These are phyloP conservation scores for Phengaris arion DNA, from an alignment of 2,888 invertebrate species.

Conservation along the genomic window DNA sequence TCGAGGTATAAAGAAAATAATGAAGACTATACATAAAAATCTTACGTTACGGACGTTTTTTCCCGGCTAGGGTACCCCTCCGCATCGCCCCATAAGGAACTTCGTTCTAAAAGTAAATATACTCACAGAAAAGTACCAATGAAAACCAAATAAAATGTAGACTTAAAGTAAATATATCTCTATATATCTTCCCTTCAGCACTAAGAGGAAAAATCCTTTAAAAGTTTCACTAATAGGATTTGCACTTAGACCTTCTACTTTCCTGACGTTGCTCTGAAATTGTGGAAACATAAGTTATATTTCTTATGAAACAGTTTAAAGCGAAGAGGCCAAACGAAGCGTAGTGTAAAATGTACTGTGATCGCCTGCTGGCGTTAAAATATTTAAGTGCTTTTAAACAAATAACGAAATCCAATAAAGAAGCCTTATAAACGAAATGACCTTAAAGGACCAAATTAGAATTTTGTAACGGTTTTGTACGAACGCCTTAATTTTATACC, in stretches of 20 bases:
- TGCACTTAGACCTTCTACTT: constrained; percentile 23
- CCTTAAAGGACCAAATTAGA: constrained; percentile 73
- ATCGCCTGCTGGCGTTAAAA: constrained; percentile 71
- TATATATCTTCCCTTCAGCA: constrained; percentile 2
- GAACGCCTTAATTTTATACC: constrained; percentile 69
- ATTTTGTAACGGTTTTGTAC: constrained; percentile 57
- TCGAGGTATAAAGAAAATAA: too few species aligned
- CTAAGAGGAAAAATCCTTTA: constrained; percentile 27
- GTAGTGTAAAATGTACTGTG: constrained; percentile 53
- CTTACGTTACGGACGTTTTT: too few species aligned
- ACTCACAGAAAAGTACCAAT: constrained; percentile 13
- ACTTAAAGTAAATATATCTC: constrained; percentile 23
- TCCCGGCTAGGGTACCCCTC: too few species aligned
- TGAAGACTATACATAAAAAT: too few species aligned
- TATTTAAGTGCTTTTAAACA: constrained; percentile 53
- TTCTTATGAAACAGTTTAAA: constrained; percentile 39
- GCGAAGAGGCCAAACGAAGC: constrained; percentile 39
- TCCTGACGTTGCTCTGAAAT: constrained; percentile 22
- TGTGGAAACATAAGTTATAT: constrained; percentile 36
- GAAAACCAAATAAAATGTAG: constrained; percentile 16
- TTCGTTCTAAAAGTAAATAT: background rate
- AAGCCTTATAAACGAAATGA: constrained; percentile 65
- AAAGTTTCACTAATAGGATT: constrained; percentile 28
- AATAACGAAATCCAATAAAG: constrained; percentile 58
- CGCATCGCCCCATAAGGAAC: too few species aligned